Conservation (phyloP, 2,113 vertebrate species). For the Scortum barcoo region DNA sequence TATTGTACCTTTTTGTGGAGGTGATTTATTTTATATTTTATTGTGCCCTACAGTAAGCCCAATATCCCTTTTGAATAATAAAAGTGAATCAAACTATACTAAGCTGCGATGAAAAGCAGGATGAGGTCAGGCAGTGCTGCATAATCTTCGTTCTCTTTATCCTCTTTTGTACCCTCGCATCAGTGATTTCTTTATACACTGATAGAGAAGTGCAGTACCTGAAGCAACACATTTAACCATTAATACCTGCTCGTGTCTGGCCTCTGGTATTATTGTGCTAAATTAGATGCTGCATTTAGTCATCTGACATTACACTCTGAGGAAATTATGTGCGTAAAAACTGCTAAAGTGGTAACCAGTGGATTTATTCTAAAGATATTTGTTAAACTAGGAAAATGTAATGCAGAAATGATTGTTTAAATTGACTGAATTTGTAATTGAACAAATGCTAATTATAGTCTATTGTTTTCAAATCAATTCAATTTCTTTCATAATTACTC, state of each 20-base stretch:
- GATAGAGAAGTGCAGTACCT: conserved; percentile 29
- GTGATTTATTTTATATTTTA: conserved; percentile 5
- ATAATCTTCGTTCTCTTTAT: conserved; percentile 55
- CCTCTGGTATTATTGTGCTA: not conserved
- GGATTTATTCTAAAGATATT: not conserved
- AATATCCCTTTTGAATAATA: conserved; percentile 22
- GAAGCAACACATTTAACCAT: conserved; percentile 34
- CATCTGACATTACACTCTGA: not conserved
- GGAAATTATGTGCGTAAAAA: not conserved
- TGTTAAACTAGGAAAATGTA: not conserved
- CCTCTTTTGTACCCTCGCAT: conserved; percentile 55
- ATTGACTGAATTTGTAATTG: not conserved
- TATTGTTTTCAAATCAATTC: not conserved
- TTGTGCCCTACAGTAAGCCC: not conserved
- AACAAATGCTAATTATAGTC: not conserved
- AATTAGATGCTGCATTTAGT: conserved; percentile 12
- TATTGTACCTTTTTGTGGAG: not conserved
- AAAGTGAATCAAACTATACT: conserved; percentile 46
- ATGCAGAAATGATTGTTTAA: conserved; percentile 10
- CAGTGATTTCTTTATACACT: conserved; percentile 40
- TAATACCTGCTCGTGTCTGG: conserved; percentile 22
- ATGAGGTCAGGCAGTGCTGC: conserved; percentile 54
- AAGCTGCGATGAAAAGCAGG: conserved; percentile 64
- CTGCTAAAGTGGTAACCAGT: not conserved
- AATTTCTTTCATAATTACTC: too few species aligned